phyloP scores from a whole-genome alignment of 2,113 vertebrate species.

The Oryctolagus cuniculus region mOryCun1.1 NC_091435.1:4029501-4030000 shows the following conservation, averaged over 20 bases:
- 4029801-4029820: too few species aligned
- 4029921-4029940: rapidly evolving
- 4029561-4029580: not conserved
- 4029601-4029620: not conserved
- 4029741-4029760: rapidly evolving
- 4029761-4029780: rapidly evolving
- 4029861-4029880: rapidly evolving
- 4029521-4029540: not conserved
- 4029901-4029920: not conserved
- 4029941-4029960: not conserved
- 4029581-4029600: not conserved
- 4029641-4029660: not conserved
- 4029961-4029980: rapidly evolving
- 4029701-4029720: rapidly evolving
- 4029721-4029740: too few species aligned
- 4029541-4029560: not conserved
- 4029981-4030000: not conserved
- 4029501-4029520: not conserved
- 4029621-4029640: not conserved
- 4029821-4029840: too few species aligned
- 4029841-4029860: not conserved
- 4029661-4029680: rapidly evolving
- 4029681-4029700: not conserved
- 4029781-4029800: too few species aligned
- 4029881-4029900: rapidly evolving